These are phyloP conservation scores for Protophormia terraenovae DNA, from an alignment of 2,888 invertebrate species.

Conservation along the genomic window DNA sequence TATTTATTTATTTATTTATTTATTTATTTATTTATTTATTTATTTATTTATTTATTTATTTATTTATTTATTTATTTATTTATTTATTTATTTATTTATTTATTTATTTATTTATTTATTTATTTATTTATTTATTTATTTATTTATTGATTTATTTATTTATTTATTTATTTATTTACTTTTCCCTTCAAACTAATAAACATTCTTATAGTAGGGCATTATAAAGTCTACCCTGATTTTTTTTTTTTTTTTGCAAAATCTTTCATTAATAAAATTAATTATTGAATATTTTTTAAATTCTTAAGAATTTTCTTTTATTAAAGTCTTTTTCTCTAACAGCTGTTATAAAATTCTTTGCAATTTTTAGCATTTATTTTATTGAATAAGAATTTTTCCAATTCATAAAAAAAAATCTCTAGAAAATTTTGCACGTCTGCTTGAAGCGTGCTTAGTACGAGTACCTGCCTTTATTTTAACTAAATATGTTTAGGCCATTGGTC, in stretches of 20 bases:
- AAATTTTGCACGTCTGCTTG: slow-evolving; percentile 46
- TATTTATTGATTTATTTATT: no score
- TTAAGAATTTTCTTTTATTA: slow-evolving; percentile 25
- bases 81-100: no score
- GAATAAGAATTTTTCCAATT: background rate
- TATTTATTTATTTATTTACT: no score
- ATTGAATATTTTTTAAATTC: slow-evolving; percentile 26
- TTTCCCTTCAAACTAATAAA: no score
- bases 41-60: no score
- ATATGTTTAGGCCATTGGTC: slow-evolving; percentile 28
- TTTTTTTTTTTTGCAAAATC: background rate
- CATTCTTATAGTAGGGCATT: background rate
- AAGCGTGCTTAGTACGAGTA: slow-evolving; percentile 55
- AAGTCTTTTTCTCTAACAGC: slow-evolving; percentile 17
- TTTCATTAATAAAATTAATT: slow-evolving; percentile 4
- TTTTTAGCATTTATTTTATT: slow-evolving; percentile 31
- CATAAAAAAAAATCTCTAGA: background rate
- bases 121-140: no score
- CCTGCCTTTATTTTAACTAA: slow-evolving; percentile 25
- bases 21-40: no score
- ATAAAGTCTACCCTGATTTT: background rate
- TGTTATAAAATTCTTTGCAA: slow-evolving; percentile 40
- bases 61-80: no score
- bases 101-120: no score
- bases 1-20: no score